Conservation (phyloP, 2,113 vertebrate genomes). For the Leptodactylus fuscus region DNA sequence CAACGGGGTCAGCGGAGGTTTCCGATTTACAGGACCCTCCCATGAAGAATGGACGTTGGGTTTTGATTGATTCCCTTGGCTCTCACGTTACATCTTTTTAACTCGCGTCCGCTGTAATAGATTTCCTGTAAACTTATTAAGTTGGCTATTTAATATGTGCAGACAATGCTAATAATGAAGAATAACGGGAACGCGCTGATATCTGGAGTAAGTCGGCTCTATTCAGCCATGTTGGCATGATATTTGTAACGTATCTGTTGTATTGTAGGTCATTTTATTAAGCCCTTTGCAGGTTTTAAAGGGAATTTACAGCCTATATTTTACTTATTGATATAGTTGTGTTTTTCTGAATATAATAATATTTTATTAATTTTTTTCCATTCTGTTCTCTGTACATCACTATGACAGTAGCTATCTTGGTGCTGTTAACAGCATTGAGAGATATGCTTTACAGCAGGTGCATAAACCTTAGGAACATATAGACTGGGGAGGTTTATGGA, state of each 20-base stretch:
- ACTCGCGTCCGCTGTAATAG: conserved; percentile 16
- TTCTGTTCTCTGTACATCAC: too few species aligned
- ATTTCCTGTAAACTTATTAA: conserved; percentile 11
- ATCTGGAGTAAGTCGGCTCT: background rate
- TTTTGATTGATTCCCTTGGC: conserved; percentile 9
- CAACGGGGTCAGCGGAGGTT: background rate
- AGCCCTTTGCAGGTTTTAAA: too few species aligned
- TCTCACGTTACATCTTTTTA: conserved; percentile 7
- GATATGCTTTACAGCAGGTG: too few species aligned
- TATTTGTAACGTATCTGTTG: background rate
- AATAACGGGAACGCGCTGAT: background rate
- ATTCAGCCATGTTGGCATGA: background rate
- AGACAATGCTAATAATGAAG: conserved; percentile 18
- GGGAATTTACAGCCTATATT: too few species aligned
- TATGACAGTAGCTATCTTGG: too few species aligned
- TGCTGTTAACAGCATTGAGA: too few species aligned
- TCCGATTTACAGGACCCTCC: background rate
- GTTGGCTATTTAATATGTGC: conserved; percentile 16
- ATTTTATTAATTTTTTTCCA: too few species aligned
- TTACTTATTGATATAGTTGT: too few species aligned
- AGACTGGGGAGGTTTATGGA: background rate
- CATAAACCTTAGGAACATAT: background rate
- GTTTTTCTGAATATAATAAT: too few species aligned
- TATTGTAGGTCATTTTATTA: background rate
- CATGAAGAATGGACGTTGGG: background rate